Evolutionary conservation across 2,113 vertebrate genomes (phyloP).

Genomic region (Dipodomys spectabilis): DNA sequence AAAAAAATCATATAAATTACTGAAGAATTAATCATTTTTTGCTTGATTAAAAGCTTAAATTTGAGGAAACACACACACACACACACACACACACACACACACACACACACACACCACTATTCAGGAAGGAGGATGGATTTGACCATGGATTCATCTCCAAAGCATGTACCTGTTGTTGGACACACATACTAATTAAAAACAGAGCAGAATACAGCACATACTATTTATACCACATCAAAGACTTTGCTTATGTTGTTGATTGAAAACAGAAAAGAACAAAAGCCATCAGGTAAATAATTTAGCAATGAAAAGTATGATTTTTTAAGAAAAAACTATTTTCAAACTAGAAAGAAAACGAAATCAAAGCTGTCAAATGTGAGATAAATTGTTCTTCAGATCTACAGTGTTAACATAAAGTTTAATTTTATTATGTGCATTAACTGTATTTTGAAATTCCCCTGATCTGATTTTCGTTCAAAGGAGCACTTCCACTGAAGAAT

Average conservation of each 20-base stretch:
- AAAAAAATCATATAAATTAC: background rate
- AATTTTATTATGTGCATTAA: background rate
- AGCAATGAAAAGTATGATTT: constrained; percentile 29
- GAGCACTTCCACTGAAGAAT: background rate
- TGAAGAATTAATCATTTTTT: background rate
- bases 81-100: too few species aligned
- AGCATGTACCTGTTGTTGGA: fast-evolving
- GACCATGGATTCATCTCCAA: background rate
- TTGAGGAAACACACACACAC: background rate
- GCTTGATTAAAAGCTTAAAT: background rate
- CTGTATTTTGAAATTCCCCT: background rate
- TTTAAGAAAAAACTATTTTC: fast-evolving
- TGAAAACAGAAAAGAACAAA: background rate
- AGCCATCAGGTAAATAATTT: background rate
- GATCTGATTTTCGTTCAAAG: background rate
- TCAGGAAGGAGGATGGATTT: background rate
- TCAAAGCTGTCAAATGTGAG: constrained; percentile 1
- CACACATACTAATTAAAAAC: background rate
- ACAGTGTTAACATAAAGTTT: background rate
- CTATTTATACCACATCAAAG: constrained; percentile 3
- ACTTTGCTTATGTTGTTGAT: background rate
- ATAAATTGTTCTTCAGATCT: constrained; percentile 14
- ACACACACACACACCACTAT: background rate
- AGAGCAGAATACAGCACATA: background rate
- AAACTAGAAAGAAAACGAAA: background rate